Base-by-base conservation (phyloP, 2,888 invertebrate species). In the Tachina fera region DNA sequence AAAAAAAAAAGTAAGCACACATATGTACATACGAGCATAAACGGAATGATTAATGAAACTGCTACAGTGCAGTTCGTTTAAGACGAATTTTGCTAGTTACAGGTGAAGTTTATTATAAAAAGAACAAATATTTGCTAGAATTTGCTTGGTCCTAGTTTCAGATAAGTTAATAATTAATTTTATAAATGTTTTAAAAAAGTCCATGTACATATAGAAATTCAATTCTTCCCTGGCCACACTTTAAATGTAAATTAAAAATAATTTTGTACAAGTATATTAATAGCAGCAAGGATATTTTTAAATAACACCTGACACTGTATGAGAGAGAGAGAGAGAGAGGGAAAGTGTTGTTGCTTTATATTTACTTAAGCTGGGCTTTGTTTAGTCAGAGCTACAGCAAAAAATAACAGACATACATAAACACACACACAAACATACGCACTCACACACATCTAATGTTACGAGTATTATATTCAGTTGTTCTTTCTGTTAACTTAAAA, bases 361-460 rank as follows among this genome's bases (percentile, higher is more conserved):
- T 65, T 70, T 58, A 63, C 63, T 76, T 45, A 63, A 76, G 56
- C 49, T 78, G 31, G 51, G 60, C 67, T 58, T 77, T 78, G 68
- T 60, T 67, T 74, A 60, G 77, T 72, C 19, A 49, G 41, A 75
- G 51, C 61, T 82, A 45, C 10, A 61, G 5, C 39, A 19, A 63
- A 49, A 71, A 41, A 13, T 41, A 41, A 45, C 3, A 63, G 1
- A 16, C 13, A n/a, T 3, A 58, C 16, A 41, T 10, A 43, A 0
- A 41, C 16, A 61, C 41, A 10, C 16, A 61, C 43, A 41, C 16
- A 61, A 3, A 1, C n/a, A 22, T 56, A 22, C 56, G 19, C 56
- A 3, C 22, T 0, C 56, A 14, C 19, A 53, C 22, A 53, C 14
- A 13, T 11, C n/a, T n/a, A n/a, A n/a, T n/a, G n/a, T n/a, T n/a